Percentiles rank a stretch among this genome's conserved stretches.
Conservation (phyloP, 2,888 invertebrate species). For the Mayetiola destructor region DNA sequence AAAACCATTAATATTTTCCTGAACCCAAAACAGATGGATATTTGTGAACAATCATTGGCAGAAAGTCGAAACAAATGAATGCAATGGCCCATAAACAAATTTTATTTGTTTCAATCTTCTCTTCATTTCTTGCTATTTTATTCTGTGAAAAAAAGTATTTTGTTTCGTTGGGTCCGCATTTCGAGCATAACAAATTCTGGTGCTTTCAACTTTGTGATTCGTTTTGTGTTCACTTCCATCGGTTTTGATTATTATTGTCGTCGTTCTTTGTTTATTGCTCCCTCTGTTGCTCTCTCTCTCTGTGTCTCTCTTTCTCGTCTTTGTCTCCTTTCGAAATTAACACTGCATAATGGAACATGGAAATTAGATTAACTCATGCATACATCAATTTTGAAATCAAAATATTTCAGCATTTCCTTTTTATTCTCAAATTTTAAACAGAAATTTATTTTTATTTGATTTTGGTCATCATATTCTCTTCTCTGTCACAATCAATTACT, state of each 20-base stretch:
- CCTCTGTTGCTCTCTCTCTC: neutral
- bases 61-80: neutral
- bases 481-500: neutral
- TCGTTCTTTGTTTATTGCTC: neutral
- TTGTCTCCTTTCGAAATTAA: constrained; percentile 4
- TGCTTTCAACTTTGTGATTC: neutral
- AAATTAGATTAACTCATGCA: constrained; percentile 19
- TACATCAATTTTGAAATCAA: neutral
- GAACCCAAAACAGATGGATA: no score
- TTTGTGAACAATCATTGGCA: neutral
- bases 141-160: neutral
- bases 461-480: neutral
- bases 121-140: neutral
- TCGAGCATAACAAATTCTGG: no score
- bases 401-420: neutral
- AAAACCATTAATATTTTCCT: no score
- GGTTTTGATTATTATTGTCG: neutral
- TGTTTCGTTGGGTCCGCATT: neutral
- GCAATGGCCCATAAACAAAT: constrained; percentile 7
- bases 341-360: constrained; percentile 7
- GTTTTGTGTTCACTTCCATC: neutral
- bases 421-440: no score
- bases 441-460: constrained; percentile 9
- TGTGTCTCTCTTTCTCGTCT: neutral
- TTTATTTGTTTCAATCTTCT: constrained; percentile 3